A percentile compares a stretch with the other conserved stretches of the same genome.
These are phyloP conservation scores for Microtus ochrogaster DNA, from an alignment of 2,113 vertebrate genomes.

Conservation along the genomic window DNA sequence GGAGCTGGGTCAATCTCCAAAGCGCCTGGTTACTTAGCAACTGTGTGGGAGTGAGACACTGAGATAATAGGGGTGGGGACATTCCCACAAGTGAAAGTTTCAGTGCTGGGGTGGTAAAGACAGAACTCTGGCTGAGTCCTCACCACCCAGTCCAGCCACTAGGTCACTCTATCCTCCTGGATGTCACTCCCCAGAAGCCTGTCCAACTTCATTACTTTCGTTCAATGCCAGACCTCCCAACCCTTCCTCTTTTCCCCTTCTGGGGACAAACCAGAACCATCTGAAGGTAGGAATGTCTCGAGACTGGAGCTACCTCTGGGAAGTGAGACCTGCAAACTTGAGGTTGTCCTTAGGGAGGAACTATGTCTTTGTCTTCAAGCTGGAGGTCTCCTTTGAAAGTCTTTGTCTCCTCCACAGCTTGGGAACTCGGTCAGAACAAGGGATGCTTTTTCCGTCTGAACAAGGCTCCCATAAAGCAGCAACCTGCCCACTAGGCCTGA, in stretches of 20 bases:
- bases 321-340: neutral
- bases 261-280: neutral
- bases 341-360: neutral
- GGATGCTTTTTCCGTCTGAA: neutral
- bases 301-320: neutral
- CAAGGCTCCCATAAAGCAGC: neutral
- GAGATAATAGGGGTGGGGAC: neutral
- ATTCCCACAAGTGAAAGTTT: neutral
- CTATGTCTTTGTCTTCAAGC: neutral
- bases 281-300: neutral
- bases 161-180: neutral
- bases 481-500: neutral
- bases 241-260: neutral
- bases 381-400: neutral
- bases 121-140: neutral
- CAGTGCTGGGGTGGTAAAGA: neutral
- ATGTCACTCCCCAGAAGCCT: neutral
- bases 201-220: neutral
- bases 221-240: constrained; percentile 11
- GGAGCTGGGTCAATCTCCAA: constrained; percentile 67
- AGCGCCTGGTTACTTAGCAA: constrained; percentile 42
- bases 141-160: neutral
- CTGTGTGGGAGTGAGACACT: neutral
- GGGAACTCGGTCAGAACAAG: neutral
- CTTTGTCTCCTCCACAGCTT: neutral